Evolutionary conservation across 2,888 invertebrate species (phyloP).

Genomic region (Prosapia bicincta): DNA sequence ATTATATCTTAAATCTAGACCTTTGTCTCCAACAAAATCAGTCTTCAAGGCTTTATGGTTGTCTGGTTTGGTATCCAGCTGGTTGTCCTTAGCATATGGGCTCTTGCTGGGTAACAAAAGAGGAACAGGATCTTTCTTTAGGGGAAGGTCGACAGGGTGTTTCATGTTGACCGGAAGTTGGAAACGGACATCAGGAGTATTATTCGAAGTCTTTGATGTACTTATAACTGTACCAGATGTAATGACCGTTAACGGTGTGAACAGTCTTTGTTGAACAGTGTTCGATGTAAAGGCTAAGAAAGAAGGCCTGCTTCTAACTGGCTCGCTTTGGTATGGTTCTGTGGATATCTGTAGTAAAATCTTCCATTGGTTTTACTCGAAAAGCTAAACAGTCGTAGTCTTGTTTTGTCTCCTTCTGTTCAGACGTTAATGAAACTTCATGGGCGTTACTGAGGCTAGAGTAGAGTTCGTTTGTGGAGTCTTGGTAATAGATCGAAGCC

Average conservation of each 20-base stretch:
- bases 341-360: neutral
- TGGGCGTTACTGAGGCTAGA: constrained; percentile 30
- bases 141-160: constrained; percentile 37
- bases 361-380: neutral
- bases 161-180: constrained; percentile 21
- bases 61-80: constrained; percentile 19
- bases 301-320: too few species aligned
- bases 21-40: neutral
- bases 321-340: constrained; percentile 31
- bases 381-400: neutral
- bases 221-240: constrained; percentile 18
- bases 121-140: constrained; percentile 31
- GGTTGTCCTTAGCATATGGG: neutral
- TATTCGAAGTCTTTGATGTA: neutral
- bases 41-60: constrained; percentile 9
- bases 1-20: constrained; percentile 6
- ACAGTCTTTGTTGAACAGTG: constrained; percentile 4
- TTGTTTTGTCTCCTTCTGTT: neutral
- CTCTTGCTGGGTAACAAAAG: neutral
- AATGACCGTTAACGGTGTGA: constrained; percentile 33
- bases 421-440: constrained; percentile 16
- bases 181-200: neutral
- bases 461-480: constrained; percentile 21
- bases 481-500: constrained; percentile 23
- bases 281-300: too few species aligned